Base-by-base conservation (phyloP, 2,888 invertebrate genomes). In the Crepidodera aurea region DNA sequence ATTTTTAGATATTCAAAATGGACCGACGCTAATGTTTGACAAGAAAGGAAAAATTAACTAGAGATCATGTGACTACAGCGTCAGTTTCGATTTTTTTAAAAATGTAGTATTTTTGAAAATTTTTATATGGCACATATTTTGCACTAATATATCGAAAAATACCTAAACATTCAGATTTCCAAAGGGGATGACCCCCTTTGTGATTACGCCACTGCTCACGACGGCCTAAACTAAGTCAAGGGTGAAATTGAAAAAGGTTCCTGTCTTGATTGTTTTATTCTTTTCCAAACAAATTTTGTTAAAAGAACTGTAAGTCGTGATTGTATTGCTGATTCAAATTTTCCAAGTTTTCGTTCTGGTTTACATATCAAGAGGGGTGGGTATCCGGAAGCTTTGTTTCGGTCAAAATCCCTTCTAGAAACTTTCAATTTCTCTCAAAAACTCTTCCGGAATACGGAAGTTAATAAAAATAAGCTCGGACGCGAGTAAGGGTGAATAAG, bases 201-300 rank as follows among this genome's bases (percentile, higher is more conserved):
- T n/a, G n/a, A n/a, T n/a, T n/a, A n/a, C n/a, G n/a, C n/a, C n/a
- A n/a, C n/a, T n/a, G n/a, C n/a, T n/a, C n/a, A n/a, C n/a, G n/a
- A n/a, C 8, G 32, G 10, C 2, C 32, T 10, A 10, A 37, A 37
- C 13, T 37, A 37, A 37, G 37, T 37, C 37, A 37, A 37, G 37
- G 8, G 15, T 37, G 15, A 37, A 37, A 37, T 37, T 13, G 37
- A 37, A 37, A 37, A 37, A 37, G 37, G 37, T 37, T 37, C 8
- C 15, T 37, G 37, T 2, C 37, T 15, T 15, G 37, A 37, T 37
- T 37, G 37, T 37, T 37, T 37, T 37, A 37, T 37, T 37, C 37
- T 37, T 37, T 29, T 15, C 15, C 37, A 37, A 37, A 37, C 37
- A 37, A 37, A 37, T 37, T 37, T 37, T 37, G 13, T 37, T 37